A percentile compares a stretch with the other conserved stretches of the same genome.
Evolutionary conservation across 2,113 vertebrate species (phyloP).

Genomic region (Seriola rivoliana): DNA sequence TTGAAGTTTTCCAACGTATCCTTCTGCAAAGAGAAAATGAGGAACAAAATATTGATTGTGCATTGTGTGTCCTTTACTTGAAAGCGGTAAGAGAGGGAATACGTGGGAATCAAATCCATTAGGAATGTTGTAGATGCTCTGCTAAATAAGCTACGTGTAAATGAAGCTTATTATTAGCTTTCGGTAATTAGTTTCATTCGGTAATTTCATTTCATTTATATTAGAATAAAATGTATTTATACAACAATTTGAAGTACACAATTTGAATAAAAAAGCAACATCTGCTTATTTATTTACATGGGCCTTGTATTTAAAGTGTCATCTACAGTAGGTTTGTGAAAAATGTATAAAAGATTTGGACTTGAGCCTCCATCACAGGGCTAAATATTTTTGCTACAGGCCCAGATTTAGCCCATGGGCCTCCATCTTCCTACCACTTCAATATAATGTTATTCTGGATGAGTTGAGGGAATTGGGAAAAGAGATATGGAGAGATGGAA

Average conservation of each 20-base stretch:
- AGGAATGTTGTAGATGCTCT: no score
- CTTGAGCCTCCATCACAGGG: background rate
- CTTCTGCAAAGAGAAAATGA: conserved; percentile 54
- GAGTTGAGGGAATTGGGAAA: conserved; percentile 27
- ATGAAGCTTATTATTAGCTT: no score
- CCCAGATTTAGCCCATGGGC: background rate
- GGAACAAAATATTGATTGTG: no score
- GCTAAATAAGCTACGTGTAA: no score
- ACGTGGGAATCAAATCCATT: no score
- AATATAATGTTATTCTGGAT: conserved; percentile 16
- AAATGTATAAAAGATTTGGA: background rate
- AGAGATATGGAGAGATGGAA: background rate
- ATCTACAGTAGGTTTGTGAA: background rate
- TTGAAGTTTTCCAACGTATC: conserved; percentile 72
- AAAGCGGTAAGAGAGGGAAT: no score
- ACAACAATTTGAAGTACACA: background rate
- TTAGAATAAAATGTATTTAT: background rate
- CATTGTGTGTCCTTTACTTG: no score
- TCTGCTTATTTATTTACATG: background rate
- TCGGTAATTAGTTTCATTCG: no score
- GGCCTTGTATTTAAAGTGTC: background rate
- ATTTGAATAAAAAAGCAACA: background rate
- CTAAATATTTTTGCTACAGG: background rate
- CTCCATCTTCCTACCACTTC: background rate
- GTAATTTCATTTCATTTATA: background rate